phyloP scores from a whole-genome alignment of 2,797 vertebrate genomes.

The Rhincodon typus region DNA sequence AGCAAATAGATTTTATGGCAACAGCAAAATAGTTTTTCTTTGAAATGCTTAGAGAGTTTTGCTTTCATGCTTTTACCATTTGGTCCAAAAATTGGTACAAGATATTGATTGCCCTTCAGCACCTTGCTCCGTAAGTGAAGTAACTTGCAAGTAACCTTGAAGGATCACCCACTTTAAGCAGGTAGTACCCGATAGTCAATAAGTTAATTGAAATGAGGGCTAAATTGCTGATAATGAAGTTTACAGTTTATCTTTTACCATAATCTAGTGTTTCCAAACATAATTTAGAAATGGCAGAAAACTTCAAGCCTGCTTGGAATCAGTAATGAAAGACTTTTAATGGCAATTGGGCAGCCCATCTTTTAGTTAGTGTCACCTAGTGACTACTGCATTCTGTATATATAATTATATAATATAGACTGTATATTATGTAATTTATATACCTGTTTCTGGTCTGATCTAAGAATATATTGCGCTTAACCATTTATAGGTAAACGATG shows the following conservation, averaged over 20 bases:
- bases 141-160: constrained; percentile 9
- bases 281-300: neutral
- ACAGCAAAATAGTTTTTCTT: constrained; percentile 12
- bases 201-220: neutral
- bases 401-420: constrained; percentile 29
- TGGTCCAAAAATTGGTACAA: neutral
- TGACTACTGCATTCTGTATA: neutral
- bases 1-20: neutral
- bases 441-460: constrained; percentile 13
- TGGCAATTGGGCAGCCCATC: neutral
- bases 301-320: neutral
- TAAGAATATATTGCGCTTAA: neutral
- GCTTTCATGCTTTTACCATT: neutral
- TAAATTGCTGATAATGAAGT: neutral
- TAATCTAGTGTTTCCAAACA: constrained; percentile 4
- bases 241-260: constrained; percentile 11
- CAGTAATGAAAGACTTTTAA: neutral
- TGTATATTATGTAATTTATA: constrained; percentile 10
- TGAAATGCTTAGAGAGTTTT: neutral
- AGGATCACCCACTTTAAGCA: neutral
- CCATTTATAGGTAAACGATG: neutral
- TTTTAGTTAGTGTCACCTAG: neutral
- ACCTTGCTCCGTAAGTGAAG: neutral
- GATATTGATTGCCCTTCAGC: neutral
- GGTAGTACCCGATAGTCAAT: neutral